A percentile compares a stretch with the other conserved stretches of the same genome.
Evolutionary conservation across 2,888 invertebrate species (phyloP).

Genomic region (Lamellibrachia satsuma): DNA sequence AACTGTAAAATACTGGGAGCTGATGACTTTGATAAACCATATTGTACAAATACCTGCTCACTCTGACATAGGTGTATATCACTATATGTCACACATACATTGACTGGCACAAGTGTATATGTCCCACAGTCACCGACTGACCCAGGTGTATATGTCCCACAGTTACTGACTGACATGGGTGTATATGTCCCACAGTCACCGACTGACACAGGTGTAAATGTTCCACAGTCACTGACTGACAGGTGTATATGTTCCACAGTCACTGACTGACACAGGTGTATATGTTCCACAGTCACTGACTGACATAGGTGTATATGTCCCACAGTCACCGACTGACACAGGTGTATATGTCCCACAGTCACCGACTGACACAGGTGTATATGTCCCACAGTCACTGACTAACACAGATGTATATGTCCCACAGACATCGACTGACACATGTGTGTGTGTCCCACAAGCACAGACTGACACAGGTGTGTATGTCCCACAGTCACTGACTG

Average conservation of each 20-base stretch:
- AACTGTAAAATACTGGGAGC: too few species aligned
- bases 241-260: not conserved
- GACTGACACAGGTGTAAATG: slow-evolving; percentile 20
- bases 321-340: not conserved
- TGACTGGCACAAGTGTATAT: slow-evolving; percentile 20
- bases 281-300: too few species aligned
- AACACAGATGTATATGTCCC: not conserved
- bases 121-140: slow-evolving; percentile 19
- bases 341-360: slow-evolving; percentile 22
- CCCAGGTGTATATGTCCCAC: not conserved
- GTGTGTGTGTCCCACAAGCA: not conserved
- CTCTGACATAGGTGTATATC: not conserved
- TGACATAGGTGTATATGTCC: too few species aligned
- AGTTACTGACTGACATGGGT: not conserved
- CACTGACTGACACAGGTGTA: slow-evolving; percentile 7
- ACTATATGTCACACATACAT: not conserved
- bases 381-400: slow-evolving; percentile 17
- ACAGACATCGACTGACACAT: not conserved
- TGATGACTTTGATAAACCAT: too few species aligned
- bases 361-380: not conserved
- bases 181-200: not conserved
- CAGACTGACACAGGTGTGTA: not conserved
- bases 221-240: slow-evolving; percentile 1
- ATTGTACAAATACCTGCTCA: not conserved
- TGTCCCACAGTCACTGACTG: not conserved